Evolutionary conservation across 1,140 invertebrate species (phyloP).

Genomic region (Aradophagus sp.): DNA sequence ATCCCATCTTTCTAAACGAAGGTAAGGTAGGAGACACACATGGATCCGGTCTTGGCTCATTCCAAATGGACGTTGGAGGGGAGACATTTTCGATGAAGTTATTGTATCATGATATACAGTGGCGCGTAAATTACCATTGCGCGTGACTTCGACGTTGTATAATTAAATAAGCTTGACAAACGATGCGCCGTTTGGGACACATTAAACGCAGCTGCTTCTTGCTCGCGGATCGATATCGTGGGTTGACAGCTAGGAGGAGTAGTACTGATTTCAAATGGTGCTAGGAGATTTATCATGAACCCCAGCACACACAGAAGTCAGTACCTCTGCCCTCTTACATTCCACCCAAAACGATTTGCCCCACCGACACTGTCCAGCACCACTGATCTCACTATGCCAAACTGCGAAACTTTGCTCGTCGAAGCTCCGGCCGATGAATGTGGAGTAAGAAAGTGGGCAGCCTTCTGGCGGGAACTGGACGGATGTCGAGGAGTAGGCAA

Average conservation of each 20-base stretch:
- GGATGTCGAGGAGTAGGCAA: constrained; percentile 28
- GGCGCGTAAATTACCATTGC: background rate
- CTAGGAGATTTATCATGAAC: constrained; percentile 69
- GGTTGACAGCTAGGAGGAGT: constrained; percentile 68
- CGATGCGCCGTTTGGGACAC: constrained; percentile 16
- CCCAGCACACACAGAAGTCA: constrained; percentile 75
- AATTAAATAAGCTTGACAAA: constrained; percentile 20
- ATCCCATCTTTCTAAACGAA: too few relatives aligned
- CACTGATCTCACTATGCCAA: too few relatives aligned
- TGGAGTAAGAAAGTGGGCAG: too few relatives aligned
- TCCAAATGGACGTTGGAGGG: too few relatives aligned
- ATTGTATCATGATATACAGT: background rate
- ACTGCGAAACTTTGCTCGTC: too few relatives aligned
- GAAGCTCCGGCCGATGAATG: too few relatives aligned
- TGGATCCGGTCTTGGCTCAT: too few relatives aligned
- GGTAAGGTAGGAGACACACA: too few relatives aligned
- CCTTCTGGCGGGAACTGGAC: too few relatives aligned
- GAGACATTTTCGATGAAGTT: too few relatives aligned
- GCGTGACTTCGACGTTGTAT: background rate
- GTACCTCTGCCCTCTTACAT: constrained; percentile 71
- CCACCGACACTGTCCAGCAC: too few relatives aligned
- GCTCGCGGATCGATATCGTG: constrained; percentile 29
- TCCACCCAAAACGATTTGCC: too few relatives aligned
- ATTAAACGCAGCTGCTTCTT: constrained; percentile 45
- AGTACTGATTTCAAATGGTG: constrained; percentile 77